These are phyloP conservation scores for Notoglanidium macrostoma DNA, from an alignment of 2,797 vertebrate species.

Conservation along the genomic window DNA sequence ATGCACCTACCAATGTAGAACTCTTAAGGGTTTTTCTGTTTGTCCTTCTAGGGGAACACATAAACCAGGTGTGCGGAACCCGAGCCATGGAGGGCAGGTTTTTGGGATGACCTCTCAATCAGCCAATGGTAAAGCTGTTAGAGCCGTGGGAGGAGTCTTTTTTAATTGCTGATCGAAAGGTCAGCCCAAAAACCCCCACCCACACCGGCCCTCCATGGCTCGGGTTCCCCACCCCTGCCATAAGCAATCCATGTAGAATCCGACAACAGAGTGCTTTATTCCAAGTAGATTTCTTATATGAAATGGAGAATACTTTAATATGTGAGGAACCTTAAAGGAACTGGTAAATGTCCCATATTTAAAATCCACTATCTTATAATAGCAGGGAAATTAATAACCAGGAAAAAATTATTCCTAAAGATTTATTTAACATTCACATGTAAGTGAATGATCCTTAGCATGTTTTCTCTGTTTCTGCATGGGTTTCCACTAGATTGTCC, in stretches of 20 bases:
- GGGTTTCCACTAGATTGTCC: neutral
- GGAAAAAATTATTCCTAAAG: too few species aligned
- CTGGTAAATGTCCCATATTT: neutral
- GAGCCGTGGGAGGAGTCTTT: too few species aligned
- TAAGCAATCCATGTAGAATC: too few species aligned
- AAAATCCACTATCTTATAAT: neutral
- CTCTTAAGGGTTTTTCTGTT: neutral
- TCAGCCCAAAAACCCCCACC: too few species aligned
- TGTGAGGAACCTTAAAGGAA: neutral
- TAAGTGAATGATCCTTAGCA: neutral
- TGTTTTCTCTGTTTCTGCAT: neutral
- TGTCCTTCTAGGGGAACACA: neutral
- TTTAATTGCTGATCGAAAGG: too few species aligned
- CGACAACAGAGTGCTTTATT: too few species aligned
- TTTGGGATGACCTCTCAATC: too few species aligned
- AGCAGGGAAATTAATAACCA: neutral
- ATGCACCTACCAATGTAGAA: neutral
- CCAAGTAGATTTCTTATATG: neutral
- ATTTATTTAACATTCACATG: neutral
- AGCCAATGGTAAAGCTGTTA: too few species aligned
- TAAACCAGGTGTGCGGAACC: neutral
- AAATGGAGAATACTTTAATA: neutral
- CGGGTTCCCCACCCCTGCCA: too few species aligned
- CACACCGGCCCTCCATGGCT: too few species aligned
- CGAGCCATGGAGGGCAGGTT: too few species aligned